phyloP scores from a whole-genome alignment of 2,888 invertebrate genomes.

The Drosophila anomalata region DNA sequence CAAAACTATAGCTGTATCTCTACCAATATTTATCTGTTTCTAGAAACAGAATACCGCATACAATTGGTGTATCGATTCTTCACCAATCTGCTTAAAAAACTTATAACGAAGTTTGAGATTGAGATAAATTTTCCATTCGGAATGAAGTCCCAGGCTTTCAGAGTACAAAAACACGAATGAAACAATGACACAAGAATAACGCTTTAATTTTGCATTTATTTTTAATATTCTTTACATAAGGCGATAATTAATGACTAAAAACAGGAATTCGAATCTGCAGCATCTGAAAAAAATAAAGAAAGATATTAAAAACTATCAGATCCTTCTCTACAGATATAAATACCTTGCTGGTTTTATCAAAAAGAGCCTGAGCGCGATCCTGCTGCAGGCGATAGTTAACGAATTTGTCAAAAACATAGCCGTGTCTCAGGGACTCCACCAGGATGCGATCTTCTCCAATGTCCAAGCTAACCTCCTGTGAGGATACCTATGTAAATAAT shows the following conservation, averaged over 20 bases:
- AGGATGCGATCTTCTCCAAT: conserved; percentile 91
- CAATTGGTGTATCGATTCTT: no score
- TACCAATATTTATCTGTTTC: no score
- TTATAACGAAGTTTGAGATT: no score
- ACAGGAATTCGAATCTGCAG: conserved; percentile 81
- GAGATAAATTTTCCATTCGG: no score
- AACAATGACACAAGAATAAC: not conserved
- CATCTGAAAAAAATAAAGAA: conserved; percentile 73
- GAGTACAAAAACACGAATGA: no score
- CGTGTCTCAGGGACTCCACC: conserved; percentile 86
- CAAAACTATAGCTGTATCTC: no score
- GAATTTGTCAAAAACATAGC: conserved; percentile 88
- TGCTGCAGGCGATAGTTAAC: conserved; percentile 88
- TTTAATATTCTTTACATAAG: conserved; percentile 1
- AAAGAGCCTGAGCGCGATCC: conserved; percentile 85
- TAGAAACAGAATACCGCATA: no score
- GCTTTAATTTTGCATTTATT: not conserved
- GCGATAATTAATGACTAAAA: conserved; percentile 14
- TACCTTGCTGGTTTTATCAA: conserved; percentile 85
- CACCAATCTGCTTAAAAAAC: no score
- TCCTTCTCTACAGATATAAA: not conserved
- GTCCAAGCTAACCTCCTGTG: conserved; percentile 87
- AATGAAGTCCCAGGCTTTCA: no score
- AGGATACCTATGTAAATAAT: conserved; percentile 84
- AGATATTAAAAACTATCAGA: not conserved